Percentiles rank a stretch among this genome's conserved stretches.
phyloP scores from a whole-genome alignment of 2,888 invertebrate genomes.

The Euphydryas editha region DNA sequence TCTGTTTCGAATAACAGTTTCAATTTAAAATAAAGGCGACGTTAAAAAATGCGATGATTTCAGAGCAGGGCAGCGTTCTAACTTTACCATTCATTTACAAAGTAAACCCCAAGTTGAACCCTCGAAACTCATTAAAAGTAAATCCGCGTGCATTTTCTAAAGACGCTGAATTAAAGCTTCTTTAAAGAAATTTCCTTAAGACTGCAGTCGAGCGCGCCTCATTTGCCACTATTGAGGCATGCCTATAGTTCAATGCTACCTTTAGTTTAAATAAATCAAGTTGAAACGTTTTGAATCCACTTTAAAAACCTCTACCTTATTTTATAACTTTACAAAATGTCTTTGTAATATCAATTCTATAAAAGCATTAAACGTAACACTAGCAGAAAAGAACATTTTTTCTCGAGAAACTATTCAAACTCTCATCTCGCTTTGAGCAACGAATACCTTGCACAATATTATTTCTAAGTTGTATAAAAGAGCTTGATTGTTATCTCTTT shows the following conservation, averaged over 20 bases:
- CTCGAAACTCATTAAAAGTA: constrained; percentile 82
- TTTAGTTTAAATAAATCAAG: constrained; percentile 64
- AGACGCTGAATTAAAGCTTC: constrained; percentile 78
- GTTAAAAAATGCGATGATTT: constrained; percentile 37
- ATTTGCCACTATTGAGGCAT: constrained; percentile 78
- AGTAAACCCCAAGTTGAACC: constrained; percentile 76
- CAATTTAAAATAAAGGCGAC: constrained; percentile 31
- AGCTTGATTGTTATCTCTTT: neutral
- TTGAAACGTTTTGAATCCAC: constrained; percentile 59
- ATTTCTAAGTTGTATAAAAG: neutral
- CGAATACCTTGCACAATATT: constrained; percentile 9
- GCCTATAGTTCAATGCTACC: constrained; percentile 62
- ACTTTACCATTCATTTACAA: constrained; percentile 72
- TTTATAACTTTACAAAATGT: constrained; percentile 34
- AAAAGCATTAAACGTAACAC: constrained; percentile 27
- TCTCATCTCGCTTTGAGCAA: constrained; percentile 17
- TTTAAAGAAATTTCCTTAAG: constrained; percentile 76
- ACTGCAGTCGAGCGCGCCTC: constrained; percentile 76
- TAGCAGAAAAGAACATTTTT: constrained; percentile 18
- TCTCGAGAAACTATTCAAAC: constrained; percentile 16
- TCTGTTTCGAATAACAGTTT: constrained; percentile 24
- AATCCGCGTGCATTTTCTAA: constrained; percentile 80
- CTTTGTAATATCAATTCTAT: constrained; percentile 25
- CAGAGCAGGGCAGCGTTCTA: constrained; percentile 49
- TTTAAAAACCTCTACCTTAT: constrained; percentile 48